Conservation (phyloP, 2,888 invertebrate species). For the Himalopsyche tibetana region DNA sequence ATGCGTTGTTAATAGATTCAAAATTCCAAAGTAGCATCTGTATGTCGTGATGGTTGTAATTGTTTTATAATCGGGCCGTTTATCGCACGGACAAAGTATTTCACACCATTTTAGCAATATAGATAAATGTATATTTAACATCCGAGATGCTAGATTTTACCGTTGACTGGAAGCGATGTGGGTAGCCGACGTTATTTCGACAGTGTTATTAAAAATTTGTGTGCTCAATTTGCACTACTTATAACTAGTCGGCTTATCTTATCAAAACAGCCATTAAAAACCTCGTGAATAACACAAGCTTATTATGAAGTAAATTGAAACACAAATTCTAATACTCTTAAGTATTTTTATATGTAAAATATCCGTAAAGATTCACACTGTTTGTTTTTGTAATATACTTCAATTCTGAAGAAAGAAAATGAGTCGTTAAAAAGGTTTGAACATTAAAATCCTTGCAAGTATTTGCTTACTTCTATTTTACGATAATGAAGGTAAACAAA, state of each 20-base stretch:
- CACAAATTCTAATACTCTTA: too few relatives aligned
- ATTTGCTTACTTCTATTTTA: too few relatives aligned
- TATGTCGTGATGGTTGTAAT: constrained; percentile 13
- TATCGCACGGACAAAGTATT: constrained; percentile 31
- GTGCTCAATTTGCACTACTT: constrained; percentile 20
- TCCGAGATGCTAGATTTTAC: constrained; percentile 15
- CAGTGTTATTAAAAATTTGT: constrained; percentile 25
- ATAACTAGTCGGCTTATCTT: background rate
- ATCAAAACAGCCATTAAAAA: background rate
- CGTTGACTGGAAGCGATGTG: background rate
- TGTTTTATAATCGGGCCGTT: constrained; percentile 16
- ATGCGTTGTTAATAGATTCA: constrained; percentile 26
- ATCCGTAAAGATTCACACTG: too few relatives aligned
- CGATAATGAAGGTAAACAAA: too few relatives aligned
- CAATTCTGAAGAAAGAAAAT: too few relatives aligned
- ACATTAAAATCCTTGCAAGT: too few relatives aligned
- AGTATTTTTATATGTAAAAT: too few relatives aligned
- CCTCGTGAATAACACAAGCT: too few relatives aligned
- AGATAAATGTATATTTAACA: constrained; percentile 20
- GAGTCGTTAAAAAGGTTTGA: too few relatives aligned
- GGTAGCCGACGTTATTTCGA: background rate
- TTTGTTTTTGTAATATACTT: too few relatives aligned
- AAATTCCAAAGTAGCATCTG: constrained; percentile 2
- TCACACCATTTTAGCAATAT: constrained; percentile 22
- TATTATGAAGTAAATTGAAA: too few relatives aligned